Percentiles rank a stretch among this genome's conserved stretches.
Evolutionary conservation across 2,888 invertebrate species (phyloP).

Genomic region (Latrodectus hesperus): DNA sequence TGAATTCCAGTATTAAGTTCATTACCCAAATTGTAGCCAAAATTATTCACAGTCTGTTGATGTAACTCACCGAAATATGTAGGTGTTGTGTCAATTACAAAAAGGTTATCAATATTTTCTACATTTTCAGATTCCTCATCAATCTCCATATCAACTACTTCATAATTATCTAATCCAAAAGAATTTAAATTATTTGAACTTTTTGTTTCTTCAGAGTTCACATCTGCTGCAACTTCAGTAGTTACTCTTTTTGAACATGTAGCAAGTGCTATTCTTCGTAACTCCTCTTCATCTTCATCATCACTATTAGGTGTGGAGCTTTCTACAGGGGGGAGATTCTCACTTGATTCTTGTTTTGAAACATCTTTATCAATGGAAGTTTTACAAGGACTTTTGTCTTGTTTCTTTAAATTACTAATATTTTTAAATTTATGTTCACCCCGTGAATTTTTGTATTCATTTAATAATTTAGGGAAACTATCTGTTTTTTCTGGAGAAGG

Average conservation of each 20-base stretch:
- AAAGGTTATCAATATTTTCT: conserved; percentile 5
- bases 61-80: conserved; percentile 7
- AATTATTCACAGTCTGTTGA: background rate
- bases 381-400: background rate
- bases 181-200: background rate
- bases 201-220: background rate
- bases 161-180: conserved; percentile 46
- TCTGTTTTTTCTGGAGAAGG: background rate
- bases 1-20: background rate
- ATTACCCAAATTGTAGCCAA: too few species aligned
- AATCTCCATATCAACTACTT: conserved; percentile 60
- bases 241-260: conserved; percentile 28
- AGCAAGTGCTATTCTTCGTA: conserved; percentile 56
- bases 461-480: conserved; percentile 17
- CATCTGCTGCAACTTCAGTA: background rate
- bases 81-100: conserved; percentile 37
- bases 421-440: background rate
- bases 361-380: background rate
- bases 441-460: conserved; percentile 19
- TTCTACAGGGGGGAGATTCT: background rate
- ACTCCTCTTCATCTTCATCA: conserved; percentile 59
- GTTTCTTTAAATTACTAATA: background rate
- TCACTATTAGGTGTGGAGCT: conserved; percentile 15
- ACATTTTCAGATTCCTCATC: conserved; percentile 39
- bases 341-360: background rate